These are phyloP conservation scores for Coenobita brevimanus DNA, from an alignment of 1,140 invertebrate genomes.

Conservation along the genomic window DNA sequence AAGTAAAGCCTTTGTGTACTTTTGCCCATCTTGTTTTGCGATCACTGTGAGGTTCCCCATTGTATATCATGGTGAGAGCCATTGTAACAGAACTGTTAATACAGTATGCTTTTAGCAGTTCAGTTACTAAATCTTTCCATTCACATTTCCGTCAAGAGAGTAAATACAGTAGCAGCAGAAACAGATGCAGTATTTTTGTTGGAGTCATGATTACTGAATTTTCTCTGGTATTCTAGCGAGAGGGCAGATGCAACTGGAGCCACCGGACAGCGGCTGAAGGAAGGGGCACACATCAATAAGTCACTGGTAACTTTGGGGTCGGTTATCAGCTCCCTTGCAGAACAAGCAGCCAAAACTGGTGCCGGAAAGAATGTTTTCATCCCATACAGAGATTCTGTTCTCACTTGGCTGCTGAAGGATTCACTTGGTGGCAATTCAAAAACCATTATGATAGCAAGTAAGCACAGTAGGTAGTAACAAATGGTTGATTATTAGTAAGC, in stretches of 20 bases:
- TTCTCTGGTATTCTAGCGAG: slow-evolving; percentile 79
- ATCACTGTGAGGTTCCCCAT: too few species aligned
- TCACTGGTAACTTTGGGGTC: slow-evolving; percentile 89
- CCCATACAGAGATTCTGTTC: slow-evolving; percentile 91
- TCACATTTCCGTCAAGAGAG: too few species aligned
- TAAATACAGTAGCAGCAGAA: too few species aligned
- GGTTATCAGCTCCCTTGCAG: slow-evolving; percentile 94
- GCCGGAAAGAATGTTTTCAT: slow-evolving; percentile 78
- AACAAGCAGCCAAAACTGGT: slow-evolving; percentile 72
- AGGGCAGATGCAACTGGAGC: slow-evolving; percentile 90
- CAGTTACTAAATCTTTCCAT: too few species aligned
- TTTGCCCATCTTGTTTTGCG: too few species aligned
- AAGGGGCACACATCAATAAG: slow-evolving; percentile 93
- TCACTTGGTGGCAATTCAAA: slow-evolving; percentile 93
- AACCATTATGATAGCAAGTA: slow-evolving; percentile 91
- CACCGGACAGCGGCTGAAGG: slow-evolving; percentile 81
- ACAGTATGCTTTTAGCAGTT: too few species aligned
- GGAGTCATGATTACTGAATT: slow-evolving; percentile 50
- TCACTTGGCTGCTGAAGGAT: slow-evolving; percentile 93
- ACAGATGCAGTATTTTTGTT: slow-evolving; percentile 15
- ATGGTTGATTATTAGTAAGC: not conserved
- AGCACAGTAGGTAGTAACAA: slow-evolving; percentile 70
- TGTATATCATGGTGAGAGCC: too few species aligned
- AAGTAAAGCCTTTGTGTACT: too few species aligned
- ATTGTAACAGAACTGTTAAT: too few species aligned